Evolutionary conservation across 2,113 vertebrate species (phyloP).

Genomic region (Ivindomyrus marchei): DNA sequence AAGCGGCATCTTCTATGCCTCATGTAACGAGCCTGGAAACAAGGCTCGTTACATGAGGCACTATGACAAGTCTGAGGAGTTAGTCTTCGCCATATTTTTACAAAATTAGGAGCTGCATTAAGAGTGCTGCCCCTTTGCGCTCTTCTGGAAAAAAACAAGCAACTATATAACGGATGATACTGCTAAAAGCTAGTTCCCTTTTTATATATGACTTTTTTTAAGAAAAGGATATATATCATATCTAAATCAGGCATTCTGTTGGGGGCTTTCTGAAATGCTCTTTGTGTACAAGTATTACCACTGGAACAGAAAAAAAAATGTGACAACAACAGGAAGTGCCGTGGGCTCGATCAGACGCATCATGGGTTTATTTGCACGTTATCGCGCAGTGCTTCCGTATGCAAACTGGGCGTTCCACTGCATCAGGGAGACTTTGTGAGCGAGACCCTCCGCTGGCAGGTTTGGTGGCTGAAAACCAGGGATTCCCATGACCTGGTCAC

Average conservation of each 20-base stretch:
- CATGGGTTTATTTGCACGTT: not conserved
- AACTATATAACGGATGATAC: too few species aligned
- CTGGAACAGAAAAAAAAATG: conserved; percentile 3
- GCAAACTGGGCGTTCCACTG: not conserved
- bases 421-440: not conserved
- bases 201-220: not conserved
- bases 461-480: not conserved
- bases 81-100: not conserved
- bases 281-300: not conserved
- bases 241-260: not conserved
- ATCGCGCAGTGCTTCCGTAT: not conserved
- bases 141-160: not conserved
- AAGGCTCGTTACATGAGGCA: too few species aligned
- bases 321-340: conserved; percentile 10
- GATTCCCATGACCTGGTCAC: not conserved
- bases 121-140: not conserved
- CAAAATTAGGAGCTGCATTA: not conserved
- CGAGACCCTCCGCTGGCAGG: not conserved
- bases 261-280: not conserved
- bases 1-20: not conserved
- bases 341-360: not conserved
- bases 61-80: not conserved
- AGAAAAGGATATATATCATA: not conserved
- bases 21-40: not conserved
- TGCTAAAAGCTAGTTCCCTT: not conserved